Base-by-base conservation (phyloP, 1,140 invertebrate genomes). In the Armadillidium nasatum region DNA sequence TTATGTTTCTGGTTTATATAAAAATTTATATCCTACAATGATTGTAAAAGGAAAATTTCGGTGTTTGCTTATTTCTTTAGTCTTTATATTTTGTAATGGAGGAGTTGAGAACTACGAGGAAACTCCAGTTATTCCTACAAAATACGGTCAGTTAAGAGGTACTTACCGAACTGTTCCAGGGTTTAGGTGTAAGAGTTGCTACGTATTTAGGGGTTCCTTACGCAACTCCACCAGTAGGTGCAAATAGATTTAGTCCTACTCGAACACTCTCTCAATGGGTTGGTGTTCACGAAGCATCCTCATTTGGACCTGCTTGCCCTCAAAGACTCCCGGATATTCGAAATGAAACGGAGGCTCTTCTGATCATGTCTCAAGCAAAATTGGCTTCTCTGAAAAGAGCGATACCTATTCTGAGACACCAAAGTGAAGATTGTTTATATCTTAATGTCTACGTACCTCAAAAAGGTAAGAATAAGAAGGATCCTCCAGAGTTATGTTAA, bases 261-360 rank as follows among this genome's bases (percentile, higher is more conserved):
- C 50, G 73, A 3, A 67, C 73, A 19, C 73, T 67, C 4, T 68
- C 73, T 21, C 84, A 88, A 71, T 93, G 92, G 91, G 87, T 88
- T 70, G 91, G 91, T 50, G 90, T 91, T 33, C 88, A 90, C 75
- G 87, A 91, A 66, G 91, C 93, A 19, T 89, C 93, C 82, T 87
- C 88, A 19, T 90, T 91, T 83, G 89, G 89, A n/a, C 87, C 91
- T 0, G 91, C 92, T 66, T 94, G 93, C 84, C 92, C 92, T 0
- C 92, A 94, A 84, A 88, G 86, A 75, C 88, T 88, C 72, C 90
- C 91, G 0, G 90, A 93, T 84, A 87, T 92, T 79, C 50, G 50
- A 13, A 60, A 60, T 7, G 50, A 68, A 44, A 15, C 50, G 15
- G 60, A 22, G 54, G 33, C 73, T 44, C 60, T 75, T 75, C 23